phyloP scores from a whole-genome alignment of 2,888 invertebrate species.

The Xanthia togata region DNA sequence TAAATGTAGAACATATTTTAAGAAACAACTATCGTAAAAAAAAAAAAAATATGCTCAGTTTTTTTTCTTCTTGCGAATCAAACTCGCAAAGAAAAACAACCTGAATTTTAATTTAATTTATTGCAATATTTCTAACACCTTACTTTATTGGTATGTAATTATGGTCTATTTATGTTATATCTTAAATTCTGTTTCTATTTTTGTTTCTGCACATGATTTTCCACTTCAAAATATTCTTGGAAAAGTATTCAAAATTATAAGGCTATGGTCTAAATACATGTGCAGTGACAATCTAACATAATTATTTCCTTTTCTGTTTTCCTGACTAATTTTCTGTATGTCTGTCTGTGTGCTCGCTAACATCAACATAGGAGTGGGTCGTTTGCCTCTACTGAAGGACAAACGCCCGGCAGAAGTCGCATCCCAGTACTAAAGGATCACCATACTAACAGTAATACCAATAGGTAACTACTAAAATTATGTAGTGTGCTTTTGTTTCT shows the following conservation, averaged over 20 bases:
- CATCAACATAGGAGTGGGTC: conserved; percentile 88
- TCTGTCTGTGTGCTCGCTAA: conserved; percentile 86
- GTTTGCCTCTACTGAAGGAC: conserved; percentile 88
- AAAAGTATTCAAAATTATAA: background rate
- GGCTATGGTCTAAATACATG: conserved; percentile 66
- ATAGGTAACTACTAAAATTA: conserved; percentile 84
- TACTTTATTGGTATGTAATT: conserved; percentile 30
- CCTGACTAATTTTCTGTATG: conserved; percentile 85
- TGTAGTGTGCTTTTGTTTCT: conserved; percentile 63
- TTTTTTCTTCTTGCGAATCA: background rate
- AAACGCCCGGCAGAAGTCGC: conserved; percentile 88
- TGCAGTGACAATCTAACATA: conserved; percentile 76
- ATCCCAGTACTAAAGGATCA: conserved; percentile 89
- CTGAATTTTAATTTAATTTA: conserved; percentile 5
- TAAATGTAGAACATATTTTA: conserved; percentile 18
- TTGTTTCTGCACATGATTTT: conserved; percentile 61
- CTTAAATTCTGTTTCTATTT: conserved; percentile 48
- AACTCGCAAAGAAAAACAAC: background rate
- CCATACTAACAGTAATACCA: conserved; percentile 87
- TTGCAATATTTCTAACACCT: conserved; percentile 49
- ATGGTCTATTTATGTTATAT: conserved; percentile 43
- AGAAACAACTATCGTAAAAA: background rate
- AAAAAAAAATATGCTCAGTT: background rate
- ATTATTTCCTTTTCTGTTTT: conserved; percentile 75
- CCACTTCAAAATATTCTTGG: background rate